Evolutionary conservation across 2,888 invertebrate species (phyloP).

Genomic region (Diaperis boleti): DNA sequence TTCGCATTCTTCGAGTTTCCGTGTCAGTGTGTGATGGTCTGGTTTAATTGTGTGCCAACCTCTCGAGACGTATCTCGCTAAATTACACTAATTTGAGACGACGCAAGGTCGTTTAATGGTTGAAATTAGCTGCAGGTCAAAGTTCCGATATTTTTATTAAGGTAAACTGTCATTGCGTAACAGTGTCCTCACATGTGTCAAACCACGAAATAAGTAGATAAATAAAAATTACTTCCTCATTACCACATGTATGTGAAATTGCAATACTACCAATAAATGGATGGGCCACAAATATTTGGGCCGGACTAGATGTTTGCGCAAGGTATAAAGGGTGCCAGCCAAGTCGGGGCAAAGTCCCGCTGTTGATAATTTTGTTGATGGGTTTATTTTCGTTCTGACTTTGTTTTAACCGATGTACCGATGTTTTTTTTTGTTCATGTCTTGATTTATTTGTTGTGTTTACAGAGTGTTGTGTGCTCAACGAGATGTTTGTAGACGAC

Average conservation of each 20-base stretch:
- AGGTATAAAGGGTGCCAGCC: neutral
- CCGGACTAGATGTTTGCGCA: neutral
- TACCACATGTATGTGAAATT: too few relatives aligned
- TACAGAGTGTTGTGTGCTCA: conserved; percentile 36
- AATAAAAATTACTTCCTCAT: too few relatives aligned
- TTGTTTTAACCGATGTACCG: too few relatives aligned
- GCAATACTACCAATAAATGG: conserved; percentile 8
- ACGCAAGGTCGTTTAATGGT: conserved; percentile 14
- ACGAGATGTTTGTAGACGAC: conserved; percentile 54
- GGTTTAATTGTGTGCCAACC: too few relatives aligned
- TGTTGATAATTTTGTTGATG: conserved; percentile 1
- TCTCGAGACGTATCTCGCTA: neutral
- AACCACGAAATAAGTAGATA: too few relatives aligned
- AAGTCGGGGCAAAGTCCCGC: neutral
- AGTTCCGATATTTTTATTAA: conserved; percentile 17
- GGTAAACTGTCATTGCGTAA: conserved; percentile 25
- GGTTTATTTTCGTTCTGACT: conserved; percentile 5
- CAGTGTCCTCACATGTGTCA: conserved; percentile 1
- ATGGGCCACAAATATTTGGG: conserved; percentile 9
- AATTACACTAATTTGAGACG: neutral
- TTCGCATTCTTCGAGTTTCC: conserved; percentile 3
- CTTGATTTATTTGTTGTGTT: conserved; percentile 34
- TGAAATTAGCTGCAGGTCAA: conserved; percentile 5
- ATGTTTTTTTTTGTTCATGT: conserved; percentile 11
- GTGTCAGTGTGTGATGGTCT: conserved; percentile 18